Base-by-base conservation (phyloP, 1,140 invertebrate species). In the Drosophila ohnishii region DNA sequence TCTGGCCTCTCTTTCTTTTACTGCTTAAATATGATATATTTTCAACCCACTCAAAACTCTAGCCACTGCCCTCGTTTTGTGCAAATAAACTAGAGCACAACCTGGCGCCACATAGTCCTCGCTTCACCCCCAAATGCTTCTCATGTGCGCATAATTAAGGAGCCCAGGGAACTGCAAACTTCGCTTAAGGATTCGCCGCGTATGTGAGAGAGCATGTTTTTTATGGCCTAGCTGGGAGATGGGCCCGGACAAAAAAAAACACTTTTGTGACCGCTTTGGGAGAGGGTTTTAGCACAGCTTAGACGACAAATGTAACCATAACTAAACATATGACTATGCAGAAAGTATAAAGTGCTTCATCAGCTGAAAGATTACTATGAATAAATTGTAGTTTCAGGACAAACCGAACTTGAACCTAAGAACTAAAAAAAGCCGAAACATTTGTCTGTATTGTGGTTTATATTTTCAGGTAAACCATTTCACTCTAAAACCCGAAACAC, bases 71-170 rank as follows among this genome's bases (percentile, higher is more conserved):
- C 56, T 61, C 55, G 65, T 19, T 70, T 25, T 42, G 34, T 19
- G 37, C 5, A 35, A 16, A 32, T 75, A 59, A 71, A 57, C 37
- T 51, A 63, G 42, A 47, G 10, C 59, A 8, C 22, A 65, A 32
- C 63, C 45, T 65, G 45, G 65, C 65, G 37, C 62, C 65, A n/a
- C 25, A 35, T 32, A 9, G 32, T 47, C 37, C 22, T 61, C 11
- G 25, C 11, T 30, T 35, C 61, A 25, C 13, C 32, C 51, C 74
- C 47, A n/a, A 77, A 78, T 60, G 69, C 42, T 47, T 22, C 58
- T 70, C 37, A 61, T 75, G 69, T 78, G 75, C 57, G 69, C 74
- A 78, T 79, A 79, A 79, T 78, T 73, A 78, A 74, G 57, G 74
- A 71, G 48, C 9, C 34, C 16, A 35, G 51, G 44, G 51, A 70